These are phyloP conservation scores for Desmophyllum pertusum DNA, from an alignment of 92 coral and sea anemone genomes.

Conservation along the genomic window DNA sequence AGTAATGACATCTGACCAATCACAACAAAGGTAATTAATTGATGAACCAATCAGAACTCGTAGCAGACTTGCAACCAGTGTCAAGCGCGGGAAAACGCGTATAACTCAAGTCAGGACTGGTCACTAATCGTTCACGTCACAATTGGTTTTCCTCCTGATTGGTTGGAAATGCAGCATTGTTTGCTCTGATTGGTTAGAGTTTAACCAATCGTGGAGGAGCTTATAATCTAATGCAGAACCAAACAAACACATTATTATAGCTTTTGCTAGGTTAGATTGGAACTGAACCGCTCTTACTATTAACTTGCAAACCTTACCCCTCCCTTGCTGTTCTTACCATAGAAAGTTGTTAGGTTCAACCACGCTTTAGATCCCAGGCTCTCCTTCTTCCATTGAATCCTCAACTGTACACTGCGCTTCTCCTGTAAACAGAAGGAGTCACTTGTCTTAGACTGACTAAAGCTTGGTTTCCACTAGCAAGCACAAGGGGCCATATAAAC, in stretches of 20 bases:
- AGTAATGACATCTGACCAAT: background rate
- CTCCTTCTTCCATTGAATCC: background rate
- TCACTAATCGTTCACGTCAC: too few relatives aligned
- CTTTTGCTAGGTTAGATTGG: too few relatives aligned
- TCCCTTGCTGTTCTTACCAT: slow-evolving; percentile 3
- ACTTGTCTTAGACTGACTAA: background rate
- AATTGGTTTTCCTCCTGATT: too few relatives aligned
- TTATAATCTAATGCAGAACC: background rate
- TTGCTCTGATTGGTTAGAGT: background rate
- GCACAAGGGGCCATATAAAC: background rate
- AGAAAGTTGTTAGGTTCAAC: slow-evolving; percentile 22
- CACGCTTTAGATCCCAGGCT: slow-evolving; percentile 14
- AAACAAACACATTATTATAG: background rate
- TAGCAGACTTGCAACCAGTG: background rate
- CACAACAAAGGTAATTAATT: too few relatives aligned
- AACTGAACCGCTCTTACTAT: too few relatives aligned
- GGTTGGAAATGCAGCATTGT: background rate
- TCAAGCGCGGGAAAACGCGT: background rate
- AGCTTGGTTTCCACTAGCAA: background rate
- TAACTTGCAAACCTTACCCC: background rate
- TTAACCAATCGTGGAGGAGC: background rate
- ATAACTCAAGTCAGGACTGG: background rate
- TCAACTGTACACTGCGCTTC: slow-evolving; percentile 15
- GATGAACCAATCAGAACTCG: too few relatives aligned
- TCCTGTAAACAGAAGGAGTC: background rate